Base-by-base conservation (phyloP, 64 coral and sea anemone species). In the Actinia tenebrosa region DNA sequence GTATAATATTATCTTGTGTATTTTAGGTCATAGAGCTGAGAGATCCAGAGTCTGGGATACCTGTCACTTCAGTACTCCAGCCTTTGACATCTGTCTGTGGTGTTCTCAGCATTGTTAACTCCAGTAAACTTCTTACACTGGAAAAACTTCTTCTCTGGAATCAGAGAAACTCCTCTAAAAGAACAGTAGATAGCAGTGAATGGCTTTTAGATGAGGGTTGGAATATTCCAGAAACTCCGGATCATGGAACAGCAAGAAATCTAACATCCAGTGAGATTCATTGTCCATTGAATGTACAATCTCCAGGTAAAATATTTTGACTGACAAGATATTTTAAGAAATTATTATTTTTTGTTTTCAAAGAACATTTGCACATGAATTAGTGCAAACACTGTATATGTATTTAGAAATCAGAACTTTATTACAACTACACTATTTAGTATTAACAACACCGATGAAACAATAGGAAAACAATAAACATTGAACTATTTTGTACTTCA, bases 71-170 rank as follows among this genome's bases (percentile, higher is more conserved):
- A 44, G 87, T 92, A 10, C 79, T 98, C 2, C 92, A 98, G 86
- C 92, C 96, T 16, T 77, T 98, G 17, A 94, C 96, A 9, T 92
- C 96, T 1, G 54, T 92, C 45, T 90, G 92, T 66, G 90, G 87
- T 4, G 84, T 92, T 17, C 66, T 94, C 50, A 94, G 66, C 55
- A 58, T 97, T 50, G 80, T 84, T 71, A 80, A 87, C 27, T 84
- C 91, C 15, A 56, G 90, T 75, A 87, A 84, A 88, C 79, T 97
- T 71, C 54, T 93, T 14, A 42, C 22, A 2, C 78, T 97, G 59
- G 94, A 97, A 77, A 97, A 97, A 64, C 86, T 93, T 45, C 87
- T 96, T 63, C 78, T 86, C 5, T 88, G 91, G 91, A 86, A 87
- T 86, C 23, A 44, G 56, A 42, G 27, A 10, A 30, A 14, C 5